These are phyloP conservation scores for Amphibalanus amphitrite DNA, from an alignment of 1,140 invertebrate species.

Conservation along the genomic window DNA sequence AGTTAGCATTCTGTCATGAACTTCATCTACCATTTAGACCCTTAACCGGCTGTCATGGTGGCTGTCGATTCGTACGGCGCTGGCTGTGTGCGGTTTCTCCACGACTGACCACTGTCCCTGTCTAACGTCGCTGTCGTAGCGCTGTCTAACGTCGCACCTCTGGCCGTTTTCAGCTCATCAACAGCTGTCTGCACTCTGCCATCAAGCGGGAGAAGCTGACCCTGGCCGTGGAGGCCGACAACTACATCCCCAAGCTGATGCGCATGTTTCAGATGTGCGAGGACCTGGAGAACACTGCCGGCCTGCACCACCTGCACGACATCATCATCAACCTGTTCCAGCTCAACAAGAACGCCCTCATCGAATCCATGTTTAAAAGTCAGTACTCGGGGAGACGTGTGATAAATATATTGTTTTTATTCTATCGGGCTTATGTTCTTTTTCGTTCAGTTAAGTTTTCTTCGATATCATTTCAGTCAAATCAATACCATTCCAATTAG, in stretches of 20 bases:
- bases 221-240: conserved; percentile 79
- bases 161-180: conserved; percentile 22
- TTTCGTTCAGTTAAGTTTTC: no score
- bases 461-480: no score
- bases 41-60: no score
- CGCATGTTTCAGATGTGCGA: conserved; percentile 94
- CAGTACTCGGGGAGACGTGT: background rate
- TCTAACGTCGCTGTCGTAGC: no score
- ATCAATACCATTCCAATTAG: no score
- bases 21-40: no score
- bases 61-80: no score
- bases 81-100: no score
- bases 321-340: conserved; percentile 99
- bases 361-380: conserved; percentile 79
- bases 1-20: no score
- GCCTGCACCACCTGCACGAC: conserved; percentile 88
- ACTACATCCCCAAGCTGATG: conserved; percentile 88
- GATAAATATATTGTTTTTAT: no score
- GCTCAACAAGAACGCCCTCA: conserved; percentile 90
- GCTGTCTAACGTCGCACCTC: background rate
- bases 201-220: conserved; percentile 88
- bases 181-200: conserved; percentile 37
- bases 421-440: no score
- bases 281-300: conserved; percentile 85
- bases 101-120: no score